Conservation (phyloP, 2,797 vertebrate genomes). For the Ctenochaetus hawaiiensis region DNA sequence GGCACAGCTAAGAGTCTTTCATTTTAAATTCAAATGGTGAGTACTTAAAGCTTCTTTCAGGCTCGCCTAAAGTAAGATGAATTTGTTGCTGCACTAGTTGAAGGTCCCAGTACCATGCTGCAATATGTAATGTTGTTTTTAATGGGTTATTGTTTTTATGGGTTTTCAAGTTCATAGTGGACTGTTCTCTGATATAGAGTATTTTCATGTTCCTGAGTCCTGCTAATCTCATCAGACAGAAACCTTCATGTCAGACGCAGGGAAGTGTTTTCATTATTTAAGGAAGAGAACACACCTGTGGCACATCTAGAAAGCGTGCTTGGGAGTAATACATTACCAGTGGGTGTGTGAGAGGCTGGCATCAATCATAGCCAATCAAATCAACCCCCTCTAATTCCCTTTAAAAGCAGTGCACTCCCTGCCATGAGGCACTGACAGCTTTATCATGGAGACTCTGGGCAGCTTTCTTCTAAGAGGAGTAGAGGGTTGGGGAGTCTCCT, state of each 20-base stretch:
- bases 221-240: conserved; percentile 45
- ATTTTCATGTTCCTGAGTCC: conserved; percentile 37
- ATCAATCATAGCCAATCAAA: conserved; percentile 71
- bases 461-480: conserved; percentile 14
- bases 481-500: conserved; percentile 18
- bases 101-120: background rate
- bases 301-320: conserved; percentile 40
- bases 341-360: conserved; percentile 46
- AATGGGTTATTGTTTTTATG: too few relatives aligned
- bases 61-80: conserved; percentile 23
- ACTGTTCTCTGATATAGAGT: background rate
- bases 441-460: conserved; percentile 53
- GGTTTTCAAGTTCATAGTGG: conserved; percentile 41
- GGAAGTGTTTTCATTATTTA: conserved; percentile 53
- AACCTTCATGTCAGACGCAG: conserved; percentile 17
- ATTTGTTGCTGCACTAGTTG: background rate
- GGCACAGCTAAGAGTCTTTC: conserved; percentile 21
- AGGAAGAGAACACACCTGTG: conserved; percentile 49
- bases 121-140: conserved; percentile 40
- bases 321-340: conserved; percentile 49
- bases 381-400: conserved; percentile 55
- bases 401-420: conserved; percentile 55
- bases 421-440: conserved; percentile 57
- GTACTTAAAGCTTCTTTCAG: conserved; percentile 17
- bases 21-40: conserved; percentile 50